Percentiles rank a stretch among this genome's conserved stretches.
Evolutionary conservation across 2,888 invertebrate genomes (phyloP).

Genomic region (Eristalinus sepulchralis): DNA sequence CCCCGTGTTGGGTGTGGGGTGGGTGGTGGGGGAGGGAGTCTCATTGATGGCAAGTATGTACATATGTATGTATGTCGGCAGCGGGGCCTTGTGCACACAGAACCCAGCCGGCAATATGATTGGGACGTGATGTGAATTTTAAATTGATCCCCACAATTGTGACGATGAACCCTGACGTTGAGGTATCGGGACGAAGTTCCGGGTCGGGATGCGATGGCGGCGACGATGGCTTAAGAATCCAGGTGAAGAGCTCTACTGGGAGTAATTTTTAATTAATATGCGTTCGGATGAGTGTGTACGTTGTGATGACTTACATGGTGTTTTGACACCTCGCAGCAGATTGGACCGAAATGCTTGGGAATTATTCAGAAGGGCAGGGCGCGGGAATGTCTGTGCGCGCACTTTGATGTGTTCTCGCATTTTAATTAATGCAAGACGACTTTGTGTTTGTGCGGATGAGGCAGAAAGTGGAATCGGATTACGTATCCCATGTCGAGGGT

Average conservation of each 20-base stretch:
- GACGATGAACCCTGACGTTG: slow-evolving; percentile 20
- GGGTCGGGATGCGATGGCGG: background rate
- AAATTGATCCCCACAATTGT: slow-evolving; percentile 53
- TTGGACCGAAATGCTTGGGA: background rate
- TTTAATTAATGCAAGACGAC: slow-evolving; percentile 48
- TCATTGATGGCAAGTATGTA: slow-evolving; percentile 64
- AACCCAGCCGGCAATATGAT: slow-evolving; percentile 5
- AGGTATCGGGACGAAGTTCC: background rate
- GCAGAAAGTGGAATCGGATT: slow-evolving; percentile 41
- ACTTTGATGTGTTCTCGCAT: slow-evolving; percentile 56
- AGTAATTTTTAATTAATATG: slow-evolving; percentile 69
- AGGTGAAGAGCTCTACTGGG: slow-evolving; percentile 31
- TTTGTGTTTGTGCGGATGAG: slow-evolving; percentile 12
- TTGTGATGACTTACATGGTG: slow-evolving; percentile 44
- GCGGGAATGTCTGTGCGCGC: background rate
- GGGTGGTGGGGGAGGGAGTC: slow-evolving; percentile 43
- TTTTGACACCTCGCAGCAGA: slow-evolving; percentile 54
- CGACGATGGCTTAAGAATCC: slow-evolving; percentile 6
- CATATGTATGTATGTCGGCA: slow-evolving; percentile 43
- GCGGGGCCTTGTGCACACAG: background rate
- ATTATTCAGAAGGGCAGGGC: background rate
- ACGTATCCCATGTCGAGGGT: slow-evolving; percentile 39
- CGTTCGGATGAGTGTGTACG: slow-evolving; percentile 31
- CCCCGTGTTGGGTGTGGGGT: background rate
- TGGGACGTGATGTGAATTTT: slow-evolving; percentile 66